These are phyloP conservation scores for Turritopsis rubra DNA, from an alignment of 30 jellyfish, hydroid and myxozoan species.

Conservation along the genomic window DNA sequence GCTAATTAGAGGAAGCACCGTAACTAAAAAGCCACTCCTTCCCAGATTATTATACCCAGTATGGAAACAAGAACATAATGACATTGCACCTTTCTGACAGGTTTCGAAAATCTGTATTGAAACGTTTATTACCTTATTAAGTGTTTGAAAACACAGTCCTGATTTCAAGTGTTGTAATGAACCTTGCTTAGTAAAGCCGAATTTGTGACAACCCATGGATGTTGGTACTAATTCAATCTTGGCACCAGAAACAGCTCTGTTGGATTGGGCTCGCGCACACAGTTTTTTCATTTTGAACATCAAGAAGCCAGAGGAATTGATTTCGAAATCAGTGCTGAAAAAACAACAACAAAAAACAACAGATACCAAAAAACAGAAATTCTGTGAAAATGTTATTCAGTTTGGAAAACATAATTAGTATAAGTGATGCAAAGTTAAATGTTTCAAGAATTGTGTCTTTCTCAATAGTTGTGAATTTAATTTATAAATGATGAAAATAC, in stretches of 20 bases:
- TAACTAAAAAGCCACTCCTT: too few relatives aligned
- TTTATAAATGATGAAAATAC: too few relatives aligned
- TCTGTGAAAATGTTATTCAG: too few relatives aligned
- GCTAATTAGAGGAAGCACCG: too few relatives aligned
- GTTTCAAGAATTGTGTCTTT: too few relatives aligned
- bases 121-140: constrained; percentile 61
- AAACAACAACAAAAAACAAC: too few relatives aligned
- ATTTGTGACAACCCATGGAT: constrained; percentile 52
- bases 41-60: too few relatives aligned
- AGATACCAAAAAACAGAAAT: not conserved
- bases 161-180: constrained; percentile 55
- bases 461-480: too few relatives aligned
- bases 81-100: not conserved
- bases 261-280: constrained; percentile 41
- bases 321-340: constrained; percentile 74
- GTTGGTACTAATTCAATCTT: constrained; percentile 23
- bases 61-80: not conserved
- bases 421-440: too few relatives aligned
- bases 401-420: too few relatives aligned
- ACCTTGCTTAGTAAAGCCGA: constrained; percentile 65
- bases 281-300: constrained; percentile 31
- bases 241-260: constrained; percentile 53
- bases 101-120: not conserved
- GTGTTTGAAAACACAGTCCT: constrained; percentile 67
- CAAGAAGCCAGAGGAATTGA: constrained; percentile 58